phyloP scores from a whole-genome alignment of 2,797 vertebrate genomes.

The Mycteria americana region DNA sequence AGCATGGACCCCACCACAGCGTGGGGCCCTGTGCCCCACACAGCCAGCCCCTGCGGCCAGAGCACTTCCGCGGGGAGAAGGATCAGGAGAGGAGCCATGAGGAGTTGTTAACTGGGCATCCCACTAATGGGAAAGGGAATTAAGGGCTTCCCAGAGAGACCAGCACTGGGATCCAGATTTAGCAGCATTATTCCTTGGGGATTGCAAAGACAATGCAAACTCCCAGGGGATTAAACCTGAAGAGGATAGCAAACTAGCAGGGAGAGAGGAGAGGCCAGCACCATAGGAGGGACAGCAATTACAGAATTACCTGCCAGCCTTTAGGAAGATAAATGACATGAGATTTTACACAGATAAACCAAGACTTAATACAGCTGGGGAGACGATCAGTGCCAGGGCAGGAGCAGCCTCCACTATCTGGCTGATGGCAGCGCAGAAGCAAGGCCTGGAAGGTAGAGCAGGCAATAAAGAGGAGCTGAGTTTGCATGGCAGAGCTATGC shows the following conservation, averaged over 20 bases:
- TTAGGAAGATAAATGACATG: background rate
- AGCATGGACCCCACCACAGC: background rate
- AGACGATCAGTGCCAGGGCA: fast-evolving
- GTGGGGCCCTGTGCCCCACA: fast-evolving
- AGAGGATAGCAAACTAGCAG: background rate
- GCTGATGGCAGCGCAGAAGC: background rate
- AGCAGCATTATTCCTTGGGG: background rate
- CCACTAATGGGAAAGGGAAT: background rate
- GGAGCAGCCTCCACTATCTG: background rate
- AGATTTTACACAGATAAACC: background rate
- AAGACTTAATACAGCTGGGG: background rate
- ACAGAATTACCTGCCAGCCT: background rate
- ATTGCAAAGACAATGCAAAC: background rate
- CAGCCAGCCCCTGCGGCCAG: background rate
- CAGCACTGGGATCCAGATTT: background rate
- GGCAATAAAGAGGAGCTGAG: background rate
- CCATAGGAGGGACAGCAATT: background rate
- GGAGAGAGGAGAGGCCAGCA: background rate
- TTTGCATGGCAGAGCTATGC: background rate
- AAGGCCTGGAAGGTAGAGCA: background rate
- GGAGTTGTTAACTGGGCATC: background rate
- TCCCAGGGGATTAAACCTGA: background rate
- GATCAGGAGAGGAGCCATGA: background rate
- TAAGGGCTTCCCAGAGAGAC: background rate
- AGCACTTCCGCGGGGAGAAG: background rate